Base-by-base conservation (phyloP, 2,888 invertebrate genomes). In the Callosobruchus maculatus region DNA sequence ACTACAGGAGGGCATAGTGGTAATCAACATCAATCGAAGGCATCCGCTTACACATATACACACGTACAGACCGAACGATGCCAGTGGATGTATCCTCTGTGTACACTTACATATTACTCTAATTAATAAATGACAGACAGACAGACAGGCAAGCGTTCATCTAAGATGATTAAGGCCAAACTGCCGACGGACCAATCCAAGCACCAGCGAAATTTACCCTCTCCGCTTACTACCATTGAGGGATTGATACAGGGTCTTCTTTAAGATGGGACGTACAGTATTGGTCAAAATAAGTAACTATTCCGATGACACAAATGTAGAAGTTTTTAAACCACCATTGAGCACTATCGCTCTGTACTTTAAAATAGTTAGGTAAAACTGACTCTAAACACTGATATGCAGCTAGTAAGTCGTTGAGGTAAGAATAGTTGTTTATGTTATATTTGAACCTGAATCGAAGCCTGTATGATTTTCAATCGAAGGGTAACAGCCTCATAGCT, bases 41-140 rank as follows among this genome's bases (percentile, higher is more conserved):
- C 75, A 81, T 83, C 82, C 81, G 83, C 82, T 83, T 82, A 83
- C 81, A 83, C 13, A 7, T 13, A 82, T 80, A 82, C 77, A 78
- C 80, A 82, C 81, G 78, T 81, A 82, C 80, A 82, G 81, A 82
- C 80, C 81, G 81, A 82, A 80, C 49, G 49, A 49, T 18, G 18
- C 5, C 1, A 49, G 13, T 1, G 18, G 49, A 49, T 49, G 49
- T 5, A 49, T 83, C 82, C 81, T 82, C 80, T 84, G 82, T 83
- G 83, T 84, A 68, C 22, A 68, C 22, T 22, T 68, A 85, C 85
- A 86, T 49, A 49, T 85, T 85, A 85, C 83, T 84, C 84, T 86
- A 86, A 86, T 86, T 86, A 86, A 85, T 86, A 86, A 86, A 85
- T 85, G 83, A 85, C 83, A 81, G 82, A n/a, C n/a, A 30, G 30